Evolutionary conservation across 2,113 vertebrate genomes (phyloP).

Genomic region (Megaceryle torquata): DNA sequence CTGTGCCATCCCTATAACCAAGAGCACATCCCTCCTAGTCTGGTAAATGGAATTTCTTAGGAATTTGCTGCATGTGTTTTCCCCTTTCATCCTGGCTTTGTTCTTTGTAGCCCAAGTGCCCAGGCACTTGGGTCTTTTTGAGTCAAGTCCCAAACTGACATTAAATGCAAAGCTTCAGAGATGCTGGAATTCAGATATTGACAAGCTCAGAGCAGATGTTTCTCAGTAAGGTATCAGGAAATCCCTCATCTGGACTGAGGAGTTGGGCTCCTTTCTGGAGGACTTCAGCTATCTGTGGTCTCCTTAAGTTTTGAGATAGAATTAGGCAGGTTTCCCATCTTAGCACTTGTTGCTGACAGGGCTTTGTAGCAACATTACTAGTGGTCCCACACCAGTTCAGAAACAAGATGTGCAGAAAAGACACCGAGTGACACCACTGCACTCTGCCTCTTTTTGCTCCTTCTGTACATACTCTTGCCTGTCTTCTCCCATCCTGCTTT

Average conservation of each 20-base stretch:
- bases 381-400: not conserved
- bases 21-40: slow-evolving; percentile 45
- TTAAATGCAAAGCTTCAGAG: not conserved
- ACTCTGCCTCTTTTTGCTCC: not conserved
- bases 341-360: not conserved
- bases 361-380: not conserved
- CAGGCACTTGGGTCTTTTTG: slow-evolving; percentile 10
- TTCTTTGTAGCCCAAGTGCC: slow-evolving; percentile 18
- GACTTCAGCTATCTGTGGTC: not conserved
- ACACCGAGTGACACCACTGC: not conserved
- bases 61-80: slow-evolving; percentile 55
- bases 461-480: not conserved
- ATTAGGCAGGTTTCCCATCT: slow-evolving; percentile 8
- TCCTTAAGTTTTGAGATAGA: not conserved
- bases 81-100: slow-evolving; percentile 39
- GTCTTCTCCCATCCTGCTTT: slow-evolving; percentile 1
- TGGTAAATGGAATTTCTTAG: slow-evolving; percentile 53
- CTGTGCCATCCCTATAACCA: not conserved
- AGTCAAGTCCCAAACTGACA: slow-evolving; percentile 30
- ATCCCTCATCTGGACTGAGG: slow-evolving; percentile 3
- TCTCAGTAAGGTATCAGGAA: not conserved
- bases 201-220: slow-evolving; percentile 2
- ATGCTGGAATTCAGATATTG: slow-evolving; percentile 15
- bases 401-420: not conserved
- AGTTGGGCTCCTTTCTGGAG: not conserved